Conservation (phyloP, 2,888 invertebrate species). For the Trichacis sp. region DNA sequence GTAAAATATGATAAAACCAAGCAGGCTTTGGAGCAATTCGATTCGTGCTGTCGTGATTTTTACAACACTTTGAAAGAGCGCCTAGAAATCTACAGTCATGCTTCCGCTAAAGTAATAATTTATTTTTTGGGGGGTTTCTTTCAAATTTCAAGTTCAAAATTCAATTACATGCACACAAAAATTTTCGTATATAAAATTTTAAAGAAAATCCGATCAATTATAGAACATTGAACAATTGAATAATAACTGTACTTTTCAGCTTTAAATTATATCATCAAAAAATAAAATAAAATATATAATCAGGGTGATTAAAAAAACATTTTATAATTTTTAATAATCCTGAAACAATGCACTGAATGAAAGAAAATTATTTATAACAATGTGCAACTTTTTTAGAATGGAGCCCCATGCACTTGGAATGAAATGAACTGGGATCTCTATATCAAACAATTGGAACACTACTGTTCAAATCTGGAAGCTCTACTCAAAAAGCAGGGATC, state of each 20-base stretch:
- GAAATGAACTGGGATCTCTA: constrained; percentile 61
- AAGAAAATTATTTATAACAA: neutral
- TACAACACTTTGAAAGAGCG: constrained; percentile 51
- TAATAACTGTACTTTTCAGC: too few species aligned
- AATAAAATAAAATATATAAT: too few species aligned
- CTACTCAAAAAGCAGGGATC: constrained; percentile 54
- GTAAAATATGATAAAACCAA: constrained; percentile 47
- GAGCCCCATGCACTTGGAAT: constrained; percentile 55
- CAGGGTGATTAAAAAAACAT: too few species aligned
- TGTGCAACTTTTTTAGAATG: constrained; percentile 49
- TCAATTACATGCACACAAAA: too few species aligned
- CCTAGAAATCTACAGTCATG: constrained; percentile 53
- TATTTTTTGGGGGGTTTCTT: too few species aligned
- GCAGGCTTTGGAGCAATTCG: constrained; percentile 46
- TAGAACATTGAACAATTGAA: too few species aligned
- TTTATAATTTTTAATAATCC: too few species aligned
- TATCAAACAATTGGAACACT: constrained; percentile 58
- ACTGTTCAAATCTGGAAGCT: constrained; percentile 54
- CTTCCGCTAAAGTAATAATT: constrained; percentile 53
- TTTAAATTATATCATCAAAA: too few species aligned
- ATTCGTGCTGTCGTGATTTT: constrained; percentile 47
- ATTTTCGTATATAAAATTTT: too few species aligned
- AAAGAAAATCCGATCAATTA: too few species aligned
- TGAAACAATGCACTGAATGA: too few species aligned
- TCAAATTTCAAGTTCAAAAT: too few species aligned